A percentile compares a stretch with the other conserved stretches of the same genome.
These are phyloP conservation scores for Microcebus lehilahytsara DNA, from an alignment of 2,113 vertebrate genomes.

Conservation along the genomic window DNA sequence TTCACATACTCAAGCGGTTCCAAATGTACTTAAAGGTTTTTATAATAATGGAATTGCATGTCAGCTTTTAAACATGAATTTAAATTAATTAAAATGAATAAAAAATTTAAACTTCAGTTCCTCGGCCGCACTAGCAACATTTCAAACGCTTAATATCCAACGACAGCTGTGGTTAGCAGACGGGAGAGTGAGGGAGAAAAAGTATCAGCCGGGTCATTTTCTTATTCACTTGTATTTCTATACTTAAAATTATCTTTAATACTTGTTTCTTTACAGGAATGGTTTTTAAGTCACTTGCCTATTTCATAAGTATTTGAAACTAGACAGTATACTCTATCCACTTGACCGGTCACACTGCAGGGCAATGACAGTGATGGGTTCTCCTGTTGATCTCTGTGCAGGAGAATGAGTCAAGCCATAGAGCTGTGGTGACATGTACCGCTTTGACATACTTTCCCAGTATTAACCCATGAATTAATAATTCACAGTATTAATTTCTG, in stretches of 20 bases:
- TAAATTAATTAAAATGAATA: not conserved
- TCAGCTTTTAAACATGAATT: not conserved
- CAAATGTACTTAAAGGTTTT: not conserved
- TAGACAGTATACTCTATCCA: not conserved
- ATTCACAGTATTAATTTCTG: not conserved
- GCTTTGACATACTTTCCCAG: not conserved
- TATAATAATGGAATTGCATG: not conserved
- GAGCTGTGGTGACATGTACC: rapidly evolving
- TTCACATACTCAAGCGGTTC: not conserved
- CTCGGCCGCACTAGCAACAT: not conserved
- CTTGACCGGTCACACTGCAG: no score
- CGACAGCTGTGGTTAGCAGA: no score
- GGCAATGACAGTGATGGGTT: not conserved
- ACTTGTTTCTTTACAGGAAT: not conserved
- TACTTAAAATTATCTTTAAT: not conserved
- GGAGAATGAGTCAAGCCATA: not conserved
- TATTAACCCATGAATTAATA: no score
- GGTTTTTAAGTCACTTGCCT: not conserved
- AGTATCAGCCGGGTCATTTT: rapidly evolving
- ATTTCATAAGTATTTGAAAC: not conserved
- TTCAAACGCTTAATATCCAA: not conserved
- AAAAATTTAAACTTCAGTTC: not conserved
- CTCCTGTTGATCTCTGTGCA: no score
- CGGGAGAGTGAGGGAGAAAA: rapidly evolving
- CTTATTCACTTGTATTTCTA: not conserved